Base-by-base conservation (phyloP, 2,113 vertebrate species). In the Etheostoma spectabile region DNA sequence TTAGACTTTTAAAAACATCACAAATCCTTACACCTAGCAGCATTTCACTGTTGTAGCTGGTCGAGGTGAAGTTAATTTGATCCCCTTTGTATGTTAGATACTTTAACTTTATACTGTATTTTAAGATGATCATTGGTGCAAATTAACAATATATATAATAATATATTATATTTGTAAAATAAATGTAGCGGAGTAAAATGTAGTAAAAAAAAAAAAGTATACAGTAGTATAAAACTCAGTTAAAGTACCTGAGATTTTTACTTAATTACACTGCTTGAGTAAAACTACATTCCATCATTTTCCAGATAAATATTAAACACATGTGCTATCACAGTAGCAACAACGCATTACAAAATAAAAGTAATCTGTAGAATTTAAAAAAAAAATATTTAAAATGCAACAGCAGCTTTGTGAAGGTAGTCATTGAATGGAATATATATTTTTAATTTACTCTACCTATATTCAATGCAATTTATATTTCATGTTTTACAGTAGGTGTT, bases 311-410 rank as follows among this genome's bases (percentile, higher is more conserved):
- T 52, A 3, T 35, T 49, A 49, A 30, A 73, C 22, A 52, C 57
- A 16, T 16, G 13, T 35, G n/a, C 13, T 12, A n/a, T 27, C 7
- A 42, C 2, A 5, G 1, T 3, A 7, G 15, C 16, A 27, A 35
- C 52, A 38, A 61, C 2, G 14, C 3, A 24, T 73, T 22, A 21
- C n/a, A 74, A 66, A 42, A 42, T 42, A 59, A 72, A 80, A 62
- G 22, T 5, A 5, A 46, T 53, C 22, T 22, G 22, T 1, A 15
- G 19, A 27, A 4, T 30, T n/a, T n/a, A n/a, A n/a, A n/a, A n/a
- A 30, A 30, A 30, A n/a, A 51, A 73, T 42, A 8, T n/a, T n/a
- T n/a, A 45, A 49, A 46, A 8, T n/a, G n/a, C 7, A 27, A 18
- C 14, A 24, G 63, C 6, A 48, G 15, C 22, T 49, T 65, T 65